Base-by-base conservation (phyloP, 2,113 vertebrate genomes). In the Sciurus niger region DNA sequence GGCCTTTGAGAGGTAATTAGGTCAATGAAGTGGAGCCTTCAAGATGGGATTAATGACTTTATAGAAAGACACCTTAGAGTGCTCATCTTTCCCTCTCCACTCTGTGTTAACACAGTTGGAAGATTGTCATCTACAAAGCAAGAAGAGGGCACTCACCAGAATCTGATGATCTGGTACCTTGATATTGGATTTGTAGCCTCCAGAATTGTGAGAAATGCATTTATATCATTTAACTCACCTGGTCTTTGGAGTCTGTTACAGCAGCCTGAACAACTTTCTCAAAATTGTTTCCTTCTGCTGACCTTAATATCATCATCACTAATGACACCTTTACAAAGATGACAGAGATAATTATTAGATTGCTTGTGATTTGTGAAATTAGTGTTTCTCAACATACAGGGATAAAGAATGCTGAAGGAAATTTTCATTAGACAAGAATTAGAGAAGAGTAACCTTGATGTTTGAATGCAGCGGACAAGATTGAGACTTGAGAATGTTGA, bases 71-170 rank as follows among this genome's bases (percentile, higher is more conserved):
- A 60, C 14, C 48, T 2, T 7, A 14, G 6, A n/a, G 14, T 7
- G 4, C 0, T 17, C 43, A 6, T 34, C 10, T 46, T n/a, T 20
- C 2, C 12, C 14, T 30, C 13, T 32, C 12, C 4, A 14, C n/a
- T 20, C 2, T 40, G 17, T 28, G 22, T 30, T 1, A 5, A 63
- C 6, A 25, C 4, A 32, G 4, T n/a, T 25, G 28, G 20, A 78
- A 14, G 17, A 58, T 14, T 25, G 22, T 3, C 24, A 32, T 34
- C 17, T 46, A 37, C 25, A 53, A 46, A 10, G 9, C 48, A 51
- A 1, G 0, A 67, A 4, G 7, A 43, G 30, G 3, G 1, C 17
- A 8, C 30, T n/a, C 37, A 32, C 18, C 34, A 30, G 63, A 80
- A 30, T 32, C 14, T 37, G 9, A 46, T 20, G 18, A 18, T 8